Evolutionary conservation across 2,797 vertebrate genomes (phyloP).

Genomic region (Heterohyrax brucei): DNA sequence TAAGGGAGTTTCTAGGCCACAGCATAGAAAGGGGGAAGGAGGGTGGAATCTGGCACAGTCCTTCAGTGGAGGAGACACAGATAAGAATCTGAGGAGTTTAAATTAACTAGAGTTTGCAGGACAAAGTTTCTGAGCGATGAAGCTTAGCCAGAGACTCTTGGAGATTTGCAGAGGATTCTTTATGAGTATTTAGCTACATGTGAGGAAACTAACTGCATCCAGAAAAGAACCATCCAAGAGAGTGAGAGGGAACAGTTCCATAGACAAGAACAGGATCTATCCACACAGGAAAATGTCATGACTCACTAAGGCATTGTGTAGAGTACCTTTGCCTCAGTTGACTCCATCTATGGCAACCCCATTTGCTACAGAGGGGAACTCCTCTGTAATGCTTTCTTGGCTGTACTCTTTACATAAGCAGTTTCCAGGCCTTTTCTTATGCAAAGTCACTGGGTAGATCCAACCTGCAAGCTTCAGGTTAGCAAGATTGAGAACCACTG

Average conservation of each 20-base stretch:
- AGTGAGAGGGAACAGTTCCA: neutral
- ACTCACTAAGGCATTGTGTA: too few relatives aligned
- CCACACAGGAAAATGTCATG: neutral
- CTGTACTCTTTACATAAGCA: too few relatives aligned
- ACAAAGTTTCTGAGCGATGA: neutral
- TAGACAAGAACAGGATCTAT: neutral
- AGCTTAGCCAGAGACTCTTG: neutral
- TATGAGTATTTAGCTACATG: neutral
- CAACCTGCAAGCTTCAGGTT: too few relatives aligned
- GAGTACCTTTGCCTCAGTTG: neutral
- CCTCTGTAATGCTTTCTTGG: too few relatives aligned
- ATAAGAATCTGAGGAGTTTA: neutral
- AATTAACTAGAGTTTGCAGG: neutral
- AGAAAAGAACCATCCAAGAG: neutral
- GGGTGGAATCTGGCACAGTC: neutral
- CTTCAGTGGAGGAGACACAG: neutral
- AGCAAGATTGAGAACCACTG: too few relatives aligned
- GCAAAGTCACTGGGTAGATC: too few relatives aligned
- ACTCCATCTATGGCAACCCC: too few relatives aligned
- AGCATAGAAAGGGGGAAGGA: neutral
- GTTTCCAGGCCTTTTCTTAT: too few relatives aligned
- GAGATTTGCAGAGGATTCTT: neutral
- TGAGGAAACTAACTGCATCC: neutral
- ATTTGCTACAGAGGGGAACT: too few relatives aligned
- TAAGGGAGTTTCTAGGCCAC: neutral